Conservation (phyloP, 2,113 vertebrate genomes). For the Corythornis vintsioides region DNA sequence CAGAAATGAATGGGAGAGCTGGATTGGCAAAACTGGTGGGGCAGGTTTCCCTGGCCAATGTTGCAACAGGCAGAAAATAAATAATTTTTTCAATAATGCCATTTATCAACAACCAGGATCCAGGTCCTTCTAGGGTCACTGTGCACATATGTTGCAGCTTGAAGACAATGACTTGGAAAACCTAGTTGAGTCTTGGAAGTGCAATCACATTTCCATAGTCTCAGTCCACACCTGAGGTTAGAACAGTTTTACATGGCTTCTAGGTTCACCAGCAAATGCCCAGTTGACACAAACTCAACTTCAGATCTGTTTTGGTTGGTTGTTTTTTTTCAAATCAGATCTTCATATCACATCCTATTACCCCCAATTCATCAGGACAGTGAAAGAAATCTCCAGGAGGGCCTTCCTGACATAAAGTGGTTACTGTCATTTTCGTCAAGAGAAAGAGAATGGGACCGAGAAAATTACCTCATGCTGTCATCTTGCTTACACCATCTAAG, state of each 20-base stretch:
- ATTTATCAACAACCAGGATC: conserved; percentile 50
- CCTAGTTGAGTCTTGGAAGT: background rate
- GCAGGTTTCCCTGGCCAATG: conserved; percentile 57
- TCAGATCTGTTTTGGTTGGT: background rate
- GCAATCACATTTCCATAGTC: background rate
- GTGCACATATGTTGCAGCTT: conserved; percentile 2
- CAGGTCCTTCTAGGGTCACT: conserved; percentile 23
- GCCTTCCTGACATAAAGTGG: background rate
- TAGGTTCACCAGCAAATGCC: background rate
- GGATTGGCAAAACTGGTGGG: conserved; percentile 59
- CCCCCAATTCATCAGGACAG: background rate
- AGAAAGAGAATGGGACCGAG: background rate
- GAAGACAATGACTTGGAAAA: background rate
- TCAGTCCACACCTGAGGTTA: background rate
- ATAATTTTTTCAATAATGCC: conserved; percentile 58
- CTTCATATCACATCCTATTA: background rate
- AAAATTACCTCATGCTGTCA: background rate
- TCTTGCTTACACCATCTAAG: background rate
- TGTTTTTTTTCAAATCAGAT: background rate
- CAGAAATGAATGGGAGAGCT: conserved; percentile 30
- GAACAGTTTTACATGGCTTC: background rate
- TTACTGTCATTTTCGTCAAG: background rate
- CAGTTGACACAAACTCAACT: background rate
- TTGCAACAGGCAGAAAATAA: conserved; percentile 44
- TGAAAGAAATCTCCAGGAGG: background rate